Percentiles rank a stretch among this genome's conserved stretches.
Evolutionary conservation across 2,797 vertebrate species (phyloP).

Genomic region (Acrossocheilus fasciatus): DNA sequence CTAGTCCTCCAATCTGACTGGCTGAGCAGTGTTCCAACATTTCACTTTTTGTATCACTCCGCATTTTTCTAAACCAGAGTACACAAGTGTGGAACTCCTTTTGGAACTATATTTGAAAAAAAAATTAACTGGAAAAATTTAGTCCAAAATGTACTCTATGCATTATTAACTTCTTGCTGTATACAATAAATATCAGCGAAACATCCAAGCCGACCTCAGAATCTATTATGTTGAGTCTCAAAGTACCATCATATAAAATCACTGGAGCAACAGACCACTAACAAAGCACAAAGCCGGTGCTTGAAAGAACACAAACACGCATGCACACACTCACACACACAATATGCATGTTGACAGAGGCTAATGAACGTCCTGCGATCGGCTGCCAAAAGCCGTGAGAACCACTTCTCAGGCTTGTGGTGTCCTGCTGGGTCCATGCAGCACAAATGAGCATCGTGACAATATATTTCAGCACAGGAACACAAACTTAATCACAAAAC

Average conservation of each 20-base stretch:
- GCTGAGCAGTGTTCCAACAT: neutral
- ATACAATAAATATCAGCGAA: neutral
- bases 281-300: constrained; percentile 85
- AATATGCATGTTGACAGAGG: constrained; percentile 77
- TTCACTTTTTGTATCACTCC: neutral
- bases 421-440: constrained; percentile 72
- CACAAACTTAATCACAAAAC: constrained; percentile 66
- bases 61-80: neutral
- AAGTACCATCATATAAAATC: constrained; percentile 20
- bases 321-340: constrained; percentile 59
- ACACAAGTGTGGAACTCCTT: neutral
- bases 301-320: constrained; percentile 78
- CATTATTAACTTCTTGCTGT: neutral
- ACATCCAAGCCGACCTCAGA: neutral
- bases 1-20: neutral
- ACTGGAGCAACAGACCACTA: constrained; percentile 44
- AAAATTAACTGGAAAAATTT: neutral
- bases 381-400: constrained; percentile 83
- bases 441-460: constrained; percentile 79
- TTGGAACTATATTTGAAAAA: neutral
- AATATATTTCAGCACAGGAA: constrained; percentile 84
- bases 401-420: constrained; percentile 81
- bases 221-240: neutral
- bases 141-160: neutral
- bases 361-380: constrained; percentile 83